A percentile compares a stretch with the other conserved stretches of the same genome.
phyloP scores from a whole-genome alignment of 2,113 vertebrate species.

The Abramis brama region DNA sequence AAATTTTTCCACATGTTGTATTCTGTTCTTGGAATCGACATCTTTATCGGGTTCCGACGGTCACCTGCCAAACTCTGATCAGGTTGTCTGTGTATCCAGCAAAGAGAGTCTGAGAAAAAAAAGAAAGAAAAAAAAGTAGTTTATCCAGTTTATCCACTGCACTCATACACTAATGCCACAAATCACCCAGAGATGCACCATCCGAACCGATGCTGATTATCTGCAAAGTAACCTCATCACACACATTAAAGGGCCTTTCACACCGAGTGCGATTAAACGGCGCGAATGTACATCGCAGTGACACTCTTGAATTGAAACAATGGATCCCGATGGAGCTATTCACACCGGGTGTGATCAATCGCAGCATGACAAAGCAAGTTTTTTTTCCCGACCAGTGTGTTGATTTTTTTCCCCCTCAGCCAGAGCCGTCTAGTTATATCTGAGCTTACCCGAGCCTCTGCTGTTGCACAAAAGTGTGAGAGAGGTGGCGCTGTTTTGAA shows the following conservation, averaged over 20 bases:
- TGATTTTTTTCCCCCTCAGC: too few relatives aligned
- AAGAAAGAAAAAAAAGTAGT: neutral
- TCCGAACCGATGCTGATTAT: neutral
- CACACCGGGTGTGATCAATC: too few relatives aligned
- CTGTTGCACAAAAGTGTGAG: too few relatives aligned
- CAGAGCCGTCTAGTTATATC: too few relatives aligned
- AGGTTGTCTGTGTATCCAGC: slow-evolving; percentile 96
- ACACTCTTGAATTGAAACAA: too few relatives aligned
- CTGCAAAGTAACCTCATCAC: neutral
- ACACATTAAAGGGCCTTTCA: neutral
- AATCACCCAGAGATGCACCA: neutral
- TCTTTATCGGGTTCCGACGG: slow-evolving; percentile 91
- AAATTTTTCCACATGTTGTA: slow-evolving; percentile 47
- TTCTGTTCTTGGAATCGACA: slow-evolving; percentile 51
- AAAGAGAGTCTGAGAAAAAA: slow-evolving; percentile 84
- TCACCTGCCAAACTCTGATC: slow-evolving; percentile 96
- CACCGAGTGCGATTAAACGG: too few relatives aligned
- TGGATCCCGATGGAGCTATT: too few relatives aligned
- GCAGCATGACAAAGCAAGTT: too few relatives aligned
- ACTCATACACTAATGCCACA: slow-evolving; percentile 2
- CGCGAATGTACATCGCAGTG: too few relatives aligned
- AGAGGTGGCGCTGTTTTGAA: too few relatives aligned
- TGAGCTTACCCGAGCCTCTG: too few relatives aligned
- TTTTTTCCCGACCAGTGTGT: too few relatives aligned
- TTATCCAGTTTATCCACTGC: neutral